Base-by-base conservation (phyloP, 1,140 invertebrate genomes). In the Drosophila littoralis region DNA sequence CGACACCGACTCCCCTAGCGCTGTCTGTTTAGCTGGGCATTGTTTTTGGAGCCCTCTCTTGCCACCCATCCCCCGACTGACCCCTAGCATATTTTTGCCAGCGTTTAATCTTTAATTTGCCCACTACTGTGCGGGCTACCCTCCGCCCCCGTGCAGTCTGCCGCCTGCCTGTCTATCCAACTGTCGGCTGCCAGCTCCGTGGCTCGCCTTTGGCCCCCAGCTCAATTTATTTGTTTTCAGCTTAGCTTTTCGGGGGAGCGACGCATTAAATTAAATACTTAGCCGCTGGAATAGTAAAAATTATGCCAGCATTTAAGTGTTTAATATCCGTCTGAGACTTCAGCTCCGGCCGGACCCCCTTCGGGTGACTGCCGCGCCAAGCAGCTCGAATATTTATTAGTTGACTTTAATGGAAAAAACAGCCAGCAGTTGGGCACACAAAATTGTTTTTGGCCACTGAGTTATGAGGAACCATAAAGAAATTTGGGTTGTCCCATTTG, bases 31-130 rank as follows among this genome's bases (percentile, higher is more conserved):
- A 75, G 77, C 63, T 50, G 66, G 45, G 72, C 79, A 81, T 86
- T 86, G 82, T 85, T 72, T 79, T 85, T 70, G 55, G 63, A 45
- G 35, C 10, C 32, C 40, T 60, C 28, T 45, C 9, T 17, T 9
- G 22, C 22, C 50, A n/a, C 42, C 43, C 17, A 8, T 12, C 32
- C 12, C 35, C 28, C 61, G 67, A 48, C 65, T 84, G 74, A 83
- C 72, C 69, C 67, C 75, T 77, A 59, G 82, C 66, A 85, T 85
- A 85, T 79, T 85, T 85, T 85, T 70, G 79, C 79, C 77, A 76
- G 75, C 82, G 79, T 85, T 85, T 85, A 85, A 85, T 85, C 82
- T 85, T 85, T 86, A 85, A 85, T 85, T 85, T 86, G 79, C 79
- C 82, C 82, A 78, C 75, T 73, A 86, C 67, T 55, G 43, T 72